A percentile compares a stretch with the other conserved stretches of the same genome.
These are phyloP conservation scores for Uria aalge DNA, from an alignment of 2,113 vertebrate species.

Conservation along the genomic window DNA sequence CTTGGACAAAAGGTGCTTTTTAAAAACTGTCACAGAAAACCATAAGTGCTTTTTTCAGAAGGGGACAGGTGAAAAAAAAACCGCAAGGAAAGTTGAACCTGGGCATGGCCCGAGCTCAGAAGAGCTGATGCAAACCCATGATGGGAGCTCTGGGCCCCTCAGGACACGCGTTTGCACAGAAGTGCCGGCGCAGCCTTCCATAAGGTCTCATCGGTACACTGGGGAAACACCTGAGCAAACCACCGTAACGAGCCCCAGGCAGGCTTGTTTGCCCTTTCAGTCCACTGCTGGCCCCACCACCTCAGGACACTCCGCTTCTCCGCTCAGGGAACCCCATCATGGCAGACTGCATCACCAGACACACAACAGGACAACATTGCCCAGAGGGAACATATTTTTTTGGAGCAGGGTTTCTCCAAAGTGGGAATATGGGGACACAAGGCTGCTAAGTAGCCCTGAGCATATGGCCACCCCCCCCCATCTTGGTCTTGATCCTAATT, in stretches of 20 bases:
- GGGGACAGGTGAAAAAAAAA: not conserved
- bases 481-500: not conserved
- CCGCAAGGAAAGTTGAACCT: not conserved
- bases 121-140: not conserved
- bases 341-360: fast-evolving
- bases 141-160: not conserved
- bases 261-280: not conserved
- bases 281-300: not conserved
- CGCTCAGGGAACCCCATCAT: fast-evolving
- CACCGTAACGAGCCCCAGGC: fast-evolving
- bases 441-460: not conserved
- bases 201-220: fast-evolving
- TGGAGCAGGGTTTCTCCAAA: not conserved
- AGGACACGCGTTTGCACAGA: fast-evolving
- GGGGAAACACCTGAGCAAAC: not conserved
- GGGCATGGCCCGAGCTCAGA: not conserved
- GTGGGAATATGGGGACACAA: fast-evolving
- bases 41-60: not conserved
- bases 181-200: fast-evolving
- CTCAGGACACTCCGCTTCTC: not conserved
- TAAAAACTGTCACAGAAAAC: not conserved
- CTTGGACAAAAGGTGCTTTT: not conserved
- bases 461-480: fast-evolving
- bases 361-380: fast-evolving
- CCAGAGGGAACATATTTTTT: fast-evolving